These are phyloP conservation scores for Zaprionus nigranus DNA, from an alignment of 1,140 invertebrate genomes.

Conservation along the genomic window DNA sequence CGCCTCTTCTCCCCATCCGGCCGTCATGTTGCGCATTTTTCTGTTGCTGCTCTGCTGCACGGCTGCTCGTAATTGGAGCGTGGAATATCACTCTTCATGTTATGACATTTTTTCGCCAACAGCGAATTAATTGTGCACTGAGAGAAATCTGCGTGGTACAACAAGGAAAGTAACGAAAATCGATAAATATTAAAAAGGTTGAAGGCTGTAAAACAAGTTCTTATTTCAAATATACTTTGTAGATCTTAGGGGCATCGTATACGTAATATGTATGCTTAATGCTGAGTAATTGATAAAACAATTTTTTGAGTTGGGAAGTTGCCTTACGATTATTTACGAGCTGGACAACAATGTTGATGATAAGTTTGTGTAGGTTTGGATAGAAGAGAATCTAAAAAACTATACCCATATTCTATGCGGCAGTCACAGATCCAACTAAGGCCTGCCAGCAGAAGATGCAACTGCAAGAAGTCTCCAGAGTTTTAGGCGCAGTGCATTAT, in stretches of 20 bases:
- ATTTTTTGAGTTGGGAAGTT: no score
- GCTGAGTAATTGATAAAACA: no score
- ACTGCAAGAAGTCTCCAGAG: neutral
- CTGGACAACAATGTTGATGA: no score
- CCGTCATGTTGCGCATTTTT: constrained; percentile 64
- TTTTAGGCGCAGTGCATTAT: constrained; percentile 56
- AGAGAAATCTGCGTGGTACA: constrained; percentile 18
- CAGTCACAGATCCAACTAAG: neutral
- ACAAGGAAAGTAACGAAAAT: neutral
- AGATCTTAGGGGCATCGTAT: no score
- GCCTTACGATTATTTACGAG: no score
- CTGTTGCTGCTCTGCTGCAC: constrained; percentile 56
- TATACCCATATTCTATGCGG: neutral
- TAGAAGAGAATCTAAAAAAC: no score
- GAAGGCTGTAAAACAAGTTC: no score
- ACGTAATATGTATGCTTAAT: no score
- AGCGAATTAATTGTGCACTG: constrained; percentile 81
- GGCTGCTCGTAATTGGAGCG: constrained; percentile 83
- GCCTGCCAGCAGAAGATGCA: no score
- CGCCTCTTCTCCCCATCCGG: constrained; percentile 8
- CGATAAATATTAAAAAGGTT: neutral
- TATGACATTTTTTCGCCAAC: constrained; percentile 83
- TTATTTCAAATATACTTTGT: no score
- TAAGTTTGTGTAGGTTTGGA: no score
- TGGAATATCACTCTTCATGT: constrained; percentile 84